Base-by-base conservation (phyloP, 2,113 vertebrate genomes). In the Dipodomys ordii region DNA sequence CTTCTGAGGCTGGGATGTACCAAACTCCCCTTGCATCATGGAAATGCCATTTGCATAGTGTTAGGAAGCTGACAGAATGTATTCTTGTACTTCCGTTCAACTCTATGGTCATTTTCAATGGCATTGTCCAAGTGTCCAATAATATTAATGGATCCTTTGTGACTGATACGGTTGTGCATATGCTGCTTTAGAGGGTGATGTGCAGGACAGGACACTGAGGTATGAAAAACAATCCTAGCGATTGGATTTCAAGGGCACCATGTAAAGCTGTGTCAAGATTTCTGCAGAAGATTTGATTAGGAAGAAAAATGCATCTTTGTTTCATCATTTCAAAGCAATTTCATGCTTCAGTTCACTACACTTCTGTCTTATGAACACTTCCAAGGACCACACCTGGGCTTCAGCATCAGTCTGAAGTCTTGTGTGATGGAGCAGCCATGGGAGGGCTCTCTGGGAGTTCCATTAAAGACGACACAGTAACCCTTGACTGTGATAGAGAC, bases 311-410 rank as follows among this genome's bases (percentile, higher is more conserved):
- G 88, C 85, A 95, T 97, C 97, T 96, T 97, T 91, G 64, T 93
- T 98, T 98, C 95, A 95, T 98, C 97, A 90, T 98, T 98, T 98
- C 97, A 96, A 98, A 98, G 82, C 98, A 98, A 98, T 98, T 98
- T 98, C 97, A 98, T 96, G 98, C 98, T 96, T 97, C 88, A 1
- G 90, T 94, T 98, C 86, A 97, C 67, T 87, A 87, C 53, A 11
- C 77, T 97, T 95, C 94, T 97, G 96, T 98, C 94, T 71, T 96
- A 87, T 94, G 90, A 74, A 90, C 92, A 87, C 93, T 93, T 71
- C 39, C 0, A 0, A 87, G 97, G 96, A 96, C 95, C 49, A 91
- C 32, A 95, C 83, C 90, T 82, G 94, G 88, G 93, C 91, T 88
- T 0, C 0, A n/a, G 89, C 87, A 83, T 20, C 90, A 80, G 35